phyloP scores from a whole-genome alignment of 30 jellyfish, hydroid and myxozoan genomes.

The Aurelia coerulea region DNA sequence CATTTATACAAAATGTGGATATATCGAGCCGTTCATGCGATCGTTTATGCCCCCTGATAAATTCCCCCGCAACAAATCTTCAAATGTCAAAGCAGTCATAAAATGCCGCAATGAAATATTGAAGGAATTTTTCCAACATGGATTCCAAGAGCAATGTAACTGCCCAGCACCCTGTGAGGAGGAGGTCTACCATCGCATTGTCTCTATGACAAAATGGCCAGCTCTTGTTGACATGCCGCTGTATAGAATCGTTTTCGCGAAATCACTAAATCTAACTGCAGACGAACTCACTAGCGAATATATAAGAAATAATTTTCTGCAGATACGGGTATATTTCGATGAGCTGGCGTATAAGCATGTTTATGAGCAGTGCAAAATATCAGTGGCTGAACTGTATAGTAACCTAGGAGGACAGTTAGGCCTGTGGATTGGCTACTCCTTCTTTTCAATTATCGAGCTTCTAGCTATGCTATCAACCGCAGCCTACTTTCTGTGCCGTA shows the following conservation, averaged over 20 bases:
- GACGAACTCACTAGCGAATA: background rate
- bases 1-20: slow-evolving; percentile 64
- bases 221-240: slow-evolving; percentile 59
- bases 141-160: slow-evolving; percentile 65
- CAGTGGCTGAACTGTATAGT: slow-evolving; percentile 50
- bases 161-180: slow-evolving; percentile 81
- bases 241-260: slow-evolving; percentile 36
- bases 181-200: slow-evolving; percentile 64
- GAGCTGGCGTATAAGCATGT: slow-evolving; percentile 53
- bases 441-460: slow-evolving; percentile 53
- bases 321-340: slow-evolving; percentile 58
- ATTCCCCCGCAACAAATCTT: slow-evolving; percentile 45
- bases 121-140: slow-evolving; percentile 12
- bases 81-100: slow-evolving; percentile 17
- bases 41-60: slow-evolving; percentile 59
- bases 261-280: slow-evolving; percentile 27
- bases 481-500: slow-evolving; percentile 3
- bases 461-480: slow-evolving; percentile 54
- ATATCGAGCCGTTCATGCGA: slow-evolving; percentile 66
- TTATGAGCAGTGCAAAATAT: slow-evolving; percentile 48
- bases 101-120: slow-evolving; percentile 42
- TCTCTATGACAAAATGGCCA: slow-evolving; percentile 73
- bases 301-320: slow-evolving; percentile 47
- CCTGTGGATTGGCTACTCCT: slow-evolving; percentile 63
- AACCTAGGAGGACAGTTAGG: slow-evolving; percentile 78